These are phyloP conservation scores for Mixornis gularis DNA, from an alignment of 2,113 vertebrate genomes.

Conservation along the genomic window DNA sequence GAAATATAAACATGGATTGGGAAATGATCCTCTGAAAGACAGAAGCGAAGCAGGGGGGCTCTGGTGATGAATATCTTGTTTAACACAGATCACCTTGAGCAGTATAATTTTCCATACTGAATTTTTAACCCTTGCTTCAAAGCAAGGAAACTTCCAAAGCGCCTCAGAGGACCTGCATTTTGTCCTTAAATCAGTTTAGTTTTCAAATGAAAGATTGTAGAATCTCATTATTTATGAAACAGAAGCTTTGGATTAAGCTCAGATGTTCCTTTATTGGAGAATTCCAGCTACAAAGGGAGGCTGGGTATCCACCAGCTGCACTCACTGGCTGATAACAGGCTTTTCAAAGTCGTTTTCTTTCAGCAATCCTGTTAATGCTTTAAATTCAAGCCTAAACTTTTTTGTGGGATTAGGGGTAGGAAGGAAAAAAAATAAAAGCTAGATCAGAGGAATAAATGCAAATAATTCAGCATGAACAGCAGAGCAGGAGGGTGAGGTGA, in stretches of 20 bases:
- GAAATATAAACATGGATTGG: not conserved
- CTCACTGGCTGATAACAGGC: not conserved
- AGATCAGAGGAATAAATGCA: not conserved
- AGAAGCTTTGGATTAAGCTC: not conserved
- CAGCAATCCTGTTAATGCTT: not conserved
- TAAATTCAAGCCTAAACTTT: not conserved
- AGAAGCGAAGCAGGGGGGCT: not conserved
- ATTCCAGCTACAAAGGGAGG: not conserved
- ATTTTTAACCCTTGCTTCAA: not conserved
- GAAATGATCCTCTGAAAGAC: not conserved
- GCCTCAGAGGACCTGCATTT: not conserved
- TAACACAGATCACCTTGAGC: not conserved
- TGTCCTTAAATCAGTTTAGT: not conserved
- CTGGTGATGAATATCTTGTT: not conserved
- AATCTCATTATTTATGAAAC: not conserved
- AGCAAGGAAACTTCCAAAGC: not conserved
- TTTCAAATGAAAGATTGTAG: not conserved
- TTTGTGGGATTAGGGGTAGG: not conserved
- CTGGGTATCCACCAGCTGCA: not conserved
- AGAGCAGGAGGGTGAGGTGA: not conserved
- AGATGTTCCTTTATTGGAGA: not conserved
- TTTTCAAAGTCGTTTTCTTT: not conserved
- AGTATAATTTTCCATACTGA: fast-evolving
- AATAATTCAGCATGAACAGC: not conserved
- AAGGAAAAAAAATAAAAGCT: not conserved